Base-by-base conservation (phyloP, 2,113 vertebrate species). In the Bos javanicus region DNA sequence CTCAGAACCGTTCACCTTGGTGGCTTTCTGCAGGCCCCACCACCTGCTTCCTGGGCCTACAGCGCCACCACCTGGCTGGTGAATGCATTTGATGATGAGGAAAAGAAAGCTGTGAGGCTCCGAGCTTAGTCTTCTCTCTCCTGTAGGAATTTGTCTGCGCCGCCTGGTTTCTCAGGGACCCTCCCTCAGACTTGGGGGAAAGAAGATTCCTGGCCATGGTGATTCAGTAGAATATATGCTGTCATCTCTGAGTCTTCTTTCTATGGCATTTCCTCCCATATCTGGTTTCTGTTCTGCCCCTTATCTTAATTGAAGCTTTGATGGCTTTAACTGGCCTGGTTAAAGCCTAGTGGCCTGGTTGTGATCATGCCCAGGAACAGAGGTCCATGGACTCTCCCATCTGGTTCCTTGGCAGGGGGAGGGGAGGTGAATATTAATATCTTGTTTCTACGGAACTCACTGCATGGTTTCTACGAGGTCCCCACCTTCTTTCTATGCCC, bases 51-150 rank as follows among this genome's bases (percentile, higher is more conserved):
- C 89, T 99, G 98, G 98, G 99, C 99, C 94, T 99, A 99, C 2
- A 98, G 98, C n/a, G 99, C 99, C 0, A 99, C 99, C 90, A 99
- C 99, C 98, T 99, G 99, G 95, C 99, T 99, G 76, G 99, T 99
- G 39, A 99, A 99, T 5, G 98, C 99, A 98, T 99, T 26, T 76
- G 71, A 26, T 98, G 50, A 30, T 1, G 33, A 21, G 50, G 13
- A 30, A 21, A 85, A 17, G 14, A 19, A 26, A 39, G 13, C 52
- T 4, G 4, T 5, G 10, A 1, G 30, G 15, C 36, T 21, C 33
- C 2, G 6, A 56, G 2, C 9, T 3, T 0, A 8, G 10, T 16
- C 25, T 36, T 14, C 62, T n/a, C 36, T 12, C 39, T 64, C 36
- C 4, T 16, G 19, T 3, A 46, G 67, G 52, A 26, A 23, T 36